Base-by-base conservation (phyloP, 2,888 invertebrate genomes). In the Junonia oenone region DNA sequence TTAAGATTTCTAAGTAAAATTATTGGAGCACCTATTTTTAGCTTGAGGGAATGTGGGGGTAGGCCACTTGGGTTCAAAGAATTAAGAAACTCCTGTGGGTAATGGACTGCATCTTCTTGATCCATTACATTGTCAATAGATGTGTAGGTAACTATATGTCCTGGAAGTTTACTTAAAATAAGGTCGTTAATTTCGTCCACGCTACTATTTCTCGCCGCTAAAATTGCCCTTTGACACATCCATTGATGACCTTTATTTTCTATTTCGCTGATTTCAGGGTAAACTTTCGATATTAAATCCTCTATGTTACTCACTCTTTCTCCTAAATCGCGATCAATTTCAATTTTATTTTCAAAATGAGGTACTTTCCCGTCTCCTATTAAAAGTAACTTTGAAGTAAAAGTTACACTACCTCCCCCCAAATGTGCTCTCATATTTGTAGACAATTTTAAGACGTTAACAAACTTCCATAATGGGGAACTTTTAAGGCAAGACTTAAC, bases 91-190 rank as follows among this genome's bases (percentile, higher is more conserved):
- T 52, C 40, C 19, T 67, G 55, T 49, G 57, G 61, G n/a, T n/a
- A n/a, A n/a, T n/a, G n/a, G n/a, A n/a, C n/a, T n/a, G n/a, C n/a
- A n/a, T n/a, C n/a, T n/a, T n/a, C n/a, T n/a, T n/a, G n/a, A n/a
- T n/a, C n/a, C n/a, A n/a, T n/a, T 26, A 66, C 64, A 31, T 48
- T 63, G 59, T 69, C 66, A 55, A 68, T 61, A 14, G 64, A 64
- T 43, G 22, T 60, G 58, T 65, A 65, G 47, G 35, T 58, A 22
- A 22, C 51, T 9, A 45, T 57, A 17, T 65, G 56, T 45, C 65
- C 64, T 59, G 63, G 63, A 48, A 67, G 58, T 61, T 63, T 62
- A 55, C 6, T 54, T 27, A n/a, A n/a, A n/a, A n/a, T n/a, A n/a
- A n/a, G n/a, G n/a, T n/a, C n/a, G n/a, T n/a, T n/a, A n/a, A n/a